Percentiles rank a stretch among this genome's conserved stretches.
phyloP scores from a whole-genome alignment of 2,797 vertebrate genomes.

The Lagodon rhomboides region DNA sequence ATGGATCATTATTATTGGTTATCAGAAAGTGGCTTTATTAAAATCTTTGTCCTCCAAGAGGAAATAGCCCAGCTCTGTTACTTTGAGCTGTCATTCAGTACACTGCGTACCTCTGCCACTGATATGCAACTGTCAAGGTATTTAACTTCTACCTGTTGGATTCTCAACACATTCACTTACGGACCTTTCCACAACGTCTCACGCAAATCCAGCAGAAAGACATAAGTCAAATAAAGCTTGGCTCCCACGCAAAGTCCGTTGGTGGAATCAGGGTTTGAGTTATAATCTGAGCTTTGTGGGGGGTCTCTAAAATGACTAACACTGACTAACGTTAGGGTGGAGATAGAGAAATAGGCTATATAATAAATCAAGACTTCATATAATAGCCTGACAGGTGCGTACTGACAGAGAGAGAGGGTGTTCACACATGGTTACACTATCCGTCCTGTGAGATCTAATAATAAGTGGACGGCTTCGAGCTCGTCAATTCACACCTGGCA shows the following conservation, averaged over 20 bases:
- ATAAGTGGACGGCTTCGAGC: too few relatives aligned
- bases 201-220: too few relatives aligned
- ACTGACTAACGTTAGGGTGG: too few relatives aligned
- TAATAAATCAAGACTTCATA: too few relatives aligned
- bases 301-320: too few relatives aligned
- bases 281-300: too few relatives aligned
- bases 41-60: not conserved
- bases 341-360: too few relatives aligned
- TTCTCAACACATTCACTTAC: not conserved
- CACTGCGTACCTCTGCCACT: not conserved
- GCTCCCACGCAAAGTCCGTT: not conserved
- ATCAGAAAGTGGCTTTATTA: not conserved
- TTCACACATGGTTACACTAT: too few relatives aligned
- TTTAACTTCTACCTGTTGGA: not conserved
- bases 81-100: not conserved
- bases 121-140: not conserved
- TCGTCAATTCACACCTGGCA: too few relatives aligned
- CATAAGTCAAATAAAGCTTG: not conserved
- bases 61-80: not conserved
- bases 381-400: too few relatives aligned
- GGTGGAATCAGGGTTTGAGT: not conserved
- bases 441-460: too few relatives aligned
- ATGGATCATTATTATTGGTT: not conserved
- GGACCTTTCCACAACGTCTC: conserved; percentile 5
- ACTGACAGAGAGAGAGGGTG: too few relatives aligned